Evolutionary conservation across 64 coral and sea anemone species (phyloP).

Genomic region (Pachyseris speciosa): DNA sequence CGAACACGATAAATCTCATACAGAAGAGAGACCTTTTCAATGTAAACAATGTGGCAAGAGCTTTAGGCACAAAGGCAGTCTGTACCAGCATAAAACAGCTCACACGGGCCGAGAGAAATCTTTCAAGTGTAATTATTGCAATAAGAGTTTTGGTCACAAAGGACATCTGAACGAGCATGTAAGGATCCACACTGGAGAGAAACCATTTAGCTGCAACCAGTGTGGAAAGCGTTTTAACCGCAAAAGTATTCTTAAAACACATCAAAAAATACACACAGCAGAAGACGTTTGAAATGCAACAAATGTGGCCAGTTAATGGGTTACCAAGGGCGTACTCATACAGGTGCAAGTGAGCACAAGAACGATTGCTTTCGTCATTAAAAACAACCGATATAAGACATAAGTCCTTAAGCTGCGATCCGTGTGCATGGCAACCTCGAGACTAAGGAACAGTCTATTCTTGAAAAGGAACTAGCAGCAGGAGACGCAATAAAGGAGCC

Average conservation of each 20-base stretch:
- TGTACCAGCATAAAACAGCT: background rate
- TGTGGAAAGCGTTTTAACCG: conserved; percentile 17
- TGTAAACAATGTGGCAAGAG: conserved; percentile 12
- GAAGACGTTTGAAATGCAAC: too few relatives aligned
- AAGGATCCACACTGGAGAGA: conserved; percentile 11
- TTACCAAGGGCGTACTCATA: too few relatives aligned
- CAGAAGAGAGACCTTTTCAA: conserved; percentile 25
- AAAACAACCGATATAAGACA: too few relatives aligned
- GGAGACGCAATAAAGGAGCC: too few relatives aligned
- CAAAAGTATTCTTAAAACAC: conserved; percentile 17
- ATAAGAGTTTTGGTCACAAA: background rate
- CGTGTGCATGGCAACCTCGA: too few relatives aligned
- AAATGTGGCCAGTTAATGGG: too few relatives aligned
- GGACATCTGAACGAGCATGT: background rate
- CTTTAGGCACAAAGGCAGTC: background rate
- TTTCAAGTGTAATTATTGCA: conserved; percentile 24
- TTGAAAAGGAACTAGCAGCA: too few relatives aligned
- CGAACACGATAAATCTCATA: background rate
- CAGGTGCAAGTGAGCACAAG: too few relatives aligned
- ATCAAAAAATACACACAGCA: background rate
- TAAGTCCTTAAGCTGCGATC: too few relatives aligned
- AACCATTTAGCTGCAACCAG: background rate
- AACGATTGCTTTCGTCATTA: too few relatives aligned
- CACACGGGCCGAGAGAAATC: background rate
- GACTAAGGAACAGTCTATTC: too few relatives aligned